phyloP scores from a whole-genome alignment of 1,140 invertebrate genomes.

The Ctenoplectra terminalis region DNA sequence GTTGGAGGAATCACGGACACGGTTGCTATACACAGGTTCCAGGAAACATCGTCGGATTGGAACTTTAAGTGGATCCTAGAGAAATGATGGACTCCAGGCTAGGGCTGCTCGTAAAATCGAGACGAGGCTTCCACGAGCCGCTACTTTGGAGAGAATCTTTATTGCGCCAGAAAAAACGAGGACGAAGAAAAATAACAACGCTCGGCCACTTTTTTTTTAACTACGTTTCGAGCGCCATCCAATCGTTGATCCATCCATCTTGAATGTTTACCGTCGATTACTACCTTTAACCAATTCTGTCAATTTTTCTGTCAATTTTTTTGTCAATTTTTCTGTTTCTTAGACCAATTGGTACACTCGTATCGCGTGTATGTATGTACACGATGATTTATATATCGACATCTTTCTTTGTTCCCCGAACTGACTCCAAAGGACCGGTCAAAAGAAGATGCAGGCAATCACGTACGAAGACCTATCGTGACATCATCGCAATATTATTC shows the following conservation, averaged over 20 bases:
- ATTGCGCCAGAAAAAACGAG: constrained; percentile 1
- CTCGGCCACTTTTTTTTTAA: background rate
- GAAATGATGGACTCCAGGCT: constrained; percentile 41
- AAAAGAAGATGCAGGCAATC: constrained; percentile 22
- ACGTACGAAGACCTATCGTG: constrained; percentile 48
- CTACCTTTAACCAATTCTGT: background rate
- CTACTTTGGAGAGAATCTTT: constrained; percentile 17
- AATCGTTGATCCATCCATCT: background rate
- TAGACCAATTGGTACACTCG: background rate
- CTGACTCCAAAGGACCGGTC: background rate
- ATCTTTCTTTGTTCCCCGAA: background rate
- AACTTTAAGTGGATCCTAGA: constrained; percentile 50
- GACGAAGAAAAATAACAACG: background rate
- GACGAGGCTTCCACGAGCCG: constrained; percentile 1
- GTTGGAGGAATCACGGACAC: background rate
- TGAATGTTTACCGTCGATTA: constrained; percentile 16
- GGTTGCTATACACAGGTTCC: background rate
- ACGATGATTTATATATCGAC: background rate
- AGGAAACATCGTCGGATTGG: constrained; percentile 28
- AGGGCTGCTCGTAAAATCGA: constrained; percentile 20
- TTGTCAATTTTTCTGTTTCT: too few species aligned
- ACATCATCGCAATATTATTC: constrained; percentile 54
- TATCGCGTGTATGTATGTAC: background rate
- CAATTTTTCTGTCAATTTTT: background rate
- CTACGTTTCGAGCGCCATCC: background rate